Evolutionary conservation across 2,797 vertebrate genomes (phyloP).

Genomic region (Lateolabrax maculatus): DNA sequence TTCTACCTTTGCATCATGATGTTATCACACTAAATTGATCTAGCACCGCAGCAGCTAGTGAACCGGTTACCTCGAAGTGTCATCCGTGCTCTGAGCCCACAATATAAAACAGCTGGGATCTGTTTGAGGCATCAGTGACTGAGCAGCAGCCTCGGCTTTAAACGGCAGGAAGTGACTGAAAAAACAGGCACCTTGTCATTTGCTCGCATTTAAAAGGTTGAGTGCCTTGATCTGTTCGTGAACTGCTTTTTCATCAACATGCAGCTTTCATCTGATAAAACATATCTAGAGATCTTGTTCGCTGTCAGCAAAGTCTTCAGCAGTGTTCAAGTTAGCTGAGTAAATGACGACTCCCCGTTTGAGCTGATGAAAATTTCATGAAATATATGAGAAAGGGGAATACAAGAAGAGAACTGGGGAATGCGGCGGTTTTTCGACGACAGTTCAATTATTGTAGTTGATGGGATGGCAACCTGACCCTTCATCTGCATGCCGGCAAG

Average conservation of each 20-base stretch:
- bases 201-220: constrained; percentile 49
- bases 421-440: constrained; percentile 44
- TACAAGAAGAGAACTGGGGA: constrained; percentile 29
- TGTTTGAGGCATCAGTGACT: constrained; percentile 15
- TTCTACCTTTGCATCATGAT: constrained; percentile 34
- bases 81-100: constrained; percentile 11
- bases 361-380: constrained; percentile 73
- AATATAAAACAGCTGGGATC: constrained; percentile 45
- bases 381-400: constrained; percentile 60
- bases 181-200: constrained; percentile 46
- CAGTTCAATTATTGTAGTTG: constrained; percentile 73
- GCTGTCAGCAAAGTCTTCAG: constrained; percentile 58
- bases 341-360: constrained; percentile 55
- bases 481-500: constrained; percentile 64
- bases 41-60: constrained; percentile 14
- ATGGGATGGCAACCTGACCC: constrained; percentile 67
- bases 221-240: constrained; percentile 53
- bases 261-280: constrained; percentile 61
- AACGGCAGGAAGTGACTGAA: constrained; percentile 33
- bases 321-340: constrained; percentile 43
- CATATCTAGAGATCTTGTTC: constrained; percentile 62
- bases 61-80: constrained; percentile 49
- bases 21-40: constrained; percentile 48
- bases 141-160: constrained; percentile 33
- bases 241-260: constrained; percentile 56